Evolutionary conservation across 2,113 vertebrate genomes (phyloP), one percentile per base, ranked within the genome.

Genomic region (Clarias magur): DNA sequence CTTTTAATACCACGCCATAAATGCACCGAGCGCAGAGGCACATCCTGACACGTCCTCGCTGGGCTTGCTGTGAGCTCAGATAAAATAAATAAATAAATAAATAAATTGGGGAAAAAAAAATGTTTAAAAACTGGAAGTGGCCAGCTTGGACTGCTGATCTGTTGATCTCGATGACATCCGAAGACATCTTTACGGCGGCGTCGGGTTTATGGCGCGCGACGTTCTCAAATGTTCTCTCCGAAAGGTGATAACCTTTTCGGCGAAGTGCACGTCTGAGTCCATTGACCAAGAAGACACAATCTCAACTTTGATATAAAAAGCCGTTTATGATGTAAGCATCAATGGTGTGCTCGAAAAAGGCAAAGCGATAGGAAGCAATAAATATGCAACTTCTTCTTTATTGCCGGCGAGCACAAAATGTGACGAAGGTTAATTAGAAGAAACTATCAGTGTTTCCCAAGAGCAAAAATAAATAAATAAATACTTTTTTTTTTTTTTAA

Each of bases 381-480:
- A 53, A 34, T 63, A 83, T 23, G 63, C 57, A 75, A 75, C 38
- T 12, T 65, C 79, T 78, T 53, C 72, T 83, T 56, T 30, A 87
- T 25, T 83, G 65, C 60, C 81, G 88, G 48, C 34, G 82, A 87
- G 86, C 83, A 85, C 84, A 86, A 90, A 82, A 93, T 92, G 94
- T 92, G 94, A 92, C 92, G 88, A 87, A 94, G 94, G 95, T 96
- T 95, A 96, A 96, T 96, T 95, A 96, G 93, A 96, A 96, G 27
- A 96, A 96, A 96, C 96, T 95, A 96, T 96, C 95, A 96, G 94
- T 94, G 95, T 95, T 93, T 82, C 92, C 92, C 86, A 90, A 94
- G 93, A 19, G 90, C 83, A 87, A 4, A 88, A 79, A 56, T 92
- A 91, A 38, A 38, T 38, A 38, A 38, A 38, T 38, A 38, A 38